These are phyloP conservation scores for Scylla paramamosain DNA, from an alignment of 1,140 invertebrate genomes.

Conservation along the genomic window DNA sequence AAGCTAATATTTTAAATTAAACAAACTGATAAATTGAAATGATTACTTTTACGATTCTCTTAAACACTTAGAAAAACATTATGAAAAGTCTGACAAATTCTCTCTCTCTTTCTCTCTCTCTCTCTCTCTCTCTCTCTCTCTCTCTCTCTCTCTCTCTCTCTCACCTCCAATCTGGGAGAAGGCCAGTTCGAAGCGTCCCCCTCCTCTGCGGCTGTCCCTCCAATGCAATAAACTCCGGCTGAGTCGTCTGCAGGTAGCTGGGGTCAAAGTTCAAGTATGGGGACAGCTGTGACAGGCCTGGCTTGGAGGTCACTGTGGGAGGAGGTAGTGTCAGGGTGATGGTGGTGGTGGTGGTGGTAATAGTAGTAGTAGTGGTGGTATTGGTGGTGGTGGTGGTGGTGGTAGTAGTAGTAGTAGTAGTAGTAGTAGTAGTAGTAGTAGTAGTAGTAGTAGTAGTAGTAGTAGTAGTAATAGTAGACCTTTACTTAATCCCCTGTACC, in stretches of 20 bases:
- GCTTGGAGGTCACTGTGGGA: conserved; percentile 79
- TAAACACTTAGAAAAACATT: no score
- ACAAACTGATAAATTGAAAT: no score
- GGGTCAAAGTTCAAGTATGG: conserved; percentile 97
- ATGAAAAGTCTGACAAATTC: no score
- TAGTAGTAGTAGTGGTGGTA: neutral
- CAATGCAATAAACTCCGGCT: conserved; percentile 96
- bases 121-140: no score
- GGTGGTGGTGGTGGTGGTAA: neutral
- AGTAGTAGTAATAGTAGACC: neutral
- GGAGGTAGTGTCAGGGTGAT: conserved; percentile 24
- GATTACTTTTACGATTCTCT: no score
- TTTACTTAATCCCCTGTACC: no score
- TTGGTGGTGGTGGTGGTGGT: neutral
- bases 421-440: neutral
- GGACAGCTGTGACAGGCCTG: conserved; percentile 83
- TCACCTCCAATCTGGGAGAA: conserved; percentile 94
- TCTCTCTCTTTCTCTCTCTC: no score
- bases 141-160: conserved; percentile 8
- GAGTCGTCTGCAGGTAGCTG: conserved; percentile 88
- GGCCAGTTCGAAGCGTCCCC: conserved; percentile 89
- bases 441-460: neutral
- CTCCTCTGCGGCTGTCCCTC: conserved; percentile 91
- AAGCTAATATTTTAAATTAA: no score
- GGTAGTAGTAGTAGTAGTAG: neutral